A percentile compares a stretch with the other conserved stretches of the same genome.
Evolutionary conservation across 30 jellyfish, hydroid and myxozoan genomes (phyloP).

Genomic region (Turritopsis rubra): DNA sequence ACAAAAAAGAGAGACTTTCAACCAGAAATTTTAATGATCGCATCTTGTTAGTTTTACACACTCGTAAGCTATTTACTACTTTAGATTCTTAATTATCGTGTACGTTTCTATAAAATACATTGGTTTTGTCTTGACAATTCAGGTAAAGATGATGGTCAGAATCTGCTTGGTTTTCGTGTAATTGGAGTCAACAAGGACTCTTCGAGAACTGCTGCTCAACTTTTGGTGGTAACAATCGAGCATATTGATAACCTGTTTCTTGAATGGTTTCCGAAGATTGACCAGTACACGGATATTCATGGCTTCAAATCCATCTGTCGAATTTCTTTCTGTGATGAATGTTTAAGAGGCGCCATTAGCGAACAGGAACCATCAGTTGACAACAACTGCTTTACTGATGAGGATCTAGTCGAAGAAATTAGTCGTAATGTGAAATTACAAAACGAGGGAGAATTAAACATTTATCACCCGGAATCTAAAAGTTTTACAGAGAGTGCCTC

Average conservation of each 20-base stretch:
- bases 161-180: slow-evolving; percentile 61
- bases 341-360: slow-evolving; percentile 34
- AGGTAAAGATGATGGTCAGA: slow-evolving; percentile 14
- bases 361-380: not conserved
- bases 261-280: slow-evolving; percentile 78
- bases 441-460: slow-evolving; percentile 17
- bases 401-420: not conserved
- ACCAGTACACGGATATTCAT: slow-evolving; percentile 35
- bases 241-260: slow-evolving; percentile 74
- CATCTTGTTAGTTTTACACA: no score
- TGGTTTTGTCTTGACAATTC: not conserved
- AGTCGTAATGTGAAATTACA: not conserved
- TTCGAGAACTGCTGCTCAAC: slow-evolving; percentile 61
- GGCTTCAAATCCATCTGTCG: slow-evolving; percentile 50
- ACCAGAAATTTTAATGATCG: no score
- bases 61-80: no score
- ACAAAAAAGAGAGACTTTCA: no score
- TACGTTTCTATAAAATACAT: no score
- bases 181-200: slow-evolving; percentile 33
- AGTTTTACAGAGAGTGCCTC: not conserved
- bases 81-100: no score
- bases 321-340: slow-evolving; percentile 67
- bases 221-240: slow-evolving; percentile 65
- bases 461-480: not conserved
- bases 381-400: not conserved